phyloP scores from a whole-genome alignment of 2,113 vertebrate species.

The Pelmatolapia mariae region DNA sequence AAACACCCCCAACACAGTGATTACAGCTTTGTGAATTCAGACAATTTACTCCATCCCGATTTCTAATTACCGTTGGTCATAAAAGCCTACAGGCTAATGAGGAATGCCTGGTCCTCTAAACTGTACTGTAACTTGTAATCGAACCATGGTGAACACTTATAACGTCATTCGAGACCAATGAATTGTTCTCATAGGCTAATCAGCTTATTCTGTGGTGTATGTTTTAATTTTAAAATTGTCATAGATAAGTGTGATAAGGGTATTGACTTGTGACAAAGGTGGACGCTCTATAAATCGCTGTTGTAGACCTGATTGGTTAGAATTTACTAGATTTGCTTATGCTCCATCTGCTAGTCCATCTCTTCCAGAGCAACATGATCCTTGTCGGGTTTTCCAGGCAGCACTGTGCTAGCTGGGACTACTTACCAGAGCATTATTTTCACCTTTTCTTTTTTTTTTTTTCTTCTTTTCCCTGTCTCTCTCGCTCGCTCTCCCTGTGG shows the following conservation, averaged over 20 bases:
- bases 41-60: neutral
- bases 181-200: neutral
- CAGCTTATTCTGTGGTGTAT: neutral
- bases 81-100: neutral
- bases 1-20: neutral
- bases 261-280: conserved; percentile 7
- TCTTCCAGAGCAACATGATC: conserved; percentile 9
- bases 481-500: conserved; percentile 47
- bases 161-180: neutral
- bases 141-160: neutral
- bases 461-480: neutral
- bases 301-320: conserved; percentile 18
- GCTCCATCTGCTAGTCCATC: conserved; percentile 42
- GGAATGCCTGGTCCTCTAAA: neutral
- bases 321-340: conserved; percentile 46
- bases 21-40: neutral
- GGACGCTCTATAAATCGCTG: conserved; percentile 6
- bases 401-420: conserved; percentile 61
- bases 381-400: conserved; percentile 55
- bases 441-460: conserved; percentile 28
- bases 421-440: conserved; percentile 76
- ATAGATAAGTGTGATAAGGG: neutral
- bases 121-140: neutral
- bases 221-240: neutral
- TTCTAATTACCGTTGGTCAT: neutral